phyloP scores from a whole-genome alignment of 2,888 invertebrate genomes.

The Oligia latruncula region DNA sequence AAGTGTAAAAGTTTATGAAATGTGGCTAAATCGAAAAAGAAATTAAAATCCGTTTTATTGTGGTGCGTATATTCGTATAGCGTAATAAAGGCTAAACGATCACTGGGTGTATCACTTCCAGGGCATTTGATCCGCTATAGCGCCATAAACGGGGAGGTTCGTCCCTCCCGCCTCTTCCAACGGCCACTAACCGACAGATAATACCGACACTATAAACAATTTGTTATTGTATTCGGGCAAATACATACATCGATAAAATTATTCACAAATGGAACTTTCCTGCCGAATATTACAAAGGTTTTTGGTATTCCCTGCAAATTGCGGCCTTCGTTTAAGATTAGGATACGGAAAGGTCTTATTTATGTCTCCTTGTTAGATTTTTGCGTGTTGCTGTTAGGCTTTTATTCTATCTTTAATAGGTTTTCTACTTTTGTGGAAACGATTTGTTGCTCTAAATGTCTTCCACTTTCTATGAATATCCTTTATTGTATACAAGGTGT shows the following conservation, averaged over 20 bases:
- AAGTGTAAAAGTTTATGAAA: not conserved
- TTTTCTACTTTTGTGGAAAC: slow-evolving; percentile 39
- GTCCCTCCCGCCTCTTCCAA: slow-evolving; percentile 67
- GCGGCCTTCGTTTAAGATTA: slow-evolving; percentile 48
- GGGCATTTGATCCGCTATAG: slow-evolving; percentile 82
- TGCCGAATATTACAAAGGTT: slow-evolving; percentile 46
- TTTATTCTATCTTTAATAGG: slow-evolving; percentile 35
- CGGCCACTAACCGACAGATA: slow-evolving; percentile 70
- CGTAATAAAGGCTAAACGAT: slow-evolving; percentile 78
- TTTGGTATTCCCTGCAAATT: slow-evolving; percentile 48
- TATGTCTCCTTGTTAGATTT: slow-evolving; percentile 37
- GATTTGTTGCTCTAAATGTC: slow-evolving; percentile 1
- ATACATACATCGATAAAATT: slow-evolving; percentile 60
- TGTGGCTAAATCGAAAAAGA: slow-evolving; percentile 5
- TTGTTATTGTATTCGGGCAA: slow-evolving; percentile 61
- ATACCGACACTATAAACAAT: slow-evolving; percentile 71
- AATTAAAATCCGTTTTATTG: slow-evolving; percentile 37
- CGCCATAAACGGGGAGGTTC: slow-evolving; percentile 76
- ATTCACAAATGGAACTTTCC: slow-evolving; percentile 54
- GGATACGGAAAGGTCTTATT: slow-evolving; percentile 53
- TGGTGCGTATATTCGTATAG: slow-evolving; percentile 43
- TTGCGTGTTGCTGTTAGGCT: slow-evolving; percentile 32
- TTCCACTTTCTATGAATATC: not conserved
- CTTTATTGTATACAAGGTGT: not conserved
- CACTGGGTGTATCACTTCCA: slow-evolving; percentile 81